phyloP scores from a whole-genome alignment of 2,113 vertebrate genomes.

The Boulengeromyrus knoepffleri region DNA sequence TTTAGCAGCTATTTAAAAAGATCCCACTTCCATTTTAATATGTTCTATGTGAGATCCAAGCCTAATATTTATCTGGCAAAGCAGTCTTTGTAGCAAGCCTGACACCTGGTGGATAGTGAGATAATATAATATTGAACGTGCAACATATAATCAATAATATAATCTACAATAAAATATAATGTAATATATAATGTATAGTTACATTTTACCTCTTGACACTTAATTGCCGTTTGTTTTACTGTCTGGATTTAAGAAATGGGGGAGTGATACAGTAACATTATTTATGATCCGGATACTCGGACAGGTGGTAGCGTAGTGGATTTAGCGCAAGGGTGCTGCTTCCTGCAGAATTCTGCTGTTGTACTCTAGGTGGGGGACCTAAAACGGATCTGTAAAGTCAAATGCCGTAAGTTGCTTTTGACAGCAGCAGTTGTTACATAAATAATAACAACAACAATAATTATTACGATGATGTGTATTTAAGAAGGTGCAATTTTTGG shows the following conservation, averaged over 20 bases:
- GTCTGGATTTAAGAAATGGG: neutral
- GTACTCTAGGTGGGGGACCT: neutral
- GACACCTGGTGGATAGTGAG: constrained; percentile 18
- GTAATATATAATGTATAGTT: neutral
- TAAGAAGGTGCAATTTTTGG: neutral
- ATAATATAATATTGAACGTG: neutral
- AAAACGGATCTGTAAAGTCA: neutral
- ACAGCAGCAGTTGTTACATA: neutral
- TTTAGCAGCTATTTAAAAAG: neutral
- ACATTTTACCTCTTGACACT: neutral
- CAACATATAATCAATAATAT: neutral
- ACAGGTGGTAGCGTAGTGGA: neutral
- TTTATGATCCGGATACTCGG: neutral
- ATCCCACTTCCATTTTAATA: neutral
- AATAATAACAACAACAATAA: neutral
- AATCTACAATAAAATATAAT: neutral
- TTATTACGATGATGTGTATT: neutral
- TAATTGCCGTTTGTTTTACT: neutral
- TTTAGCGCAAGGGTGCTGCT: neutral
- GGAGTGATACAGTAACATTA: neutral
- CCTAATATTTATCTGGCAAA: neutral
- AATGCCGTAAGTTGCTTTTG: neutral
- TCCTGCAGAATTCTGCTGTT: neutral
- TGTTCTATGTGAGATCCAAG: neutral
- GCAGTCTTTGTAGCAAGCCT: constrained; percentile 5